phyloP scores from a whole-genome alignment of 1,140 invertebrate species.

The Drosophila saltans region DNA sequence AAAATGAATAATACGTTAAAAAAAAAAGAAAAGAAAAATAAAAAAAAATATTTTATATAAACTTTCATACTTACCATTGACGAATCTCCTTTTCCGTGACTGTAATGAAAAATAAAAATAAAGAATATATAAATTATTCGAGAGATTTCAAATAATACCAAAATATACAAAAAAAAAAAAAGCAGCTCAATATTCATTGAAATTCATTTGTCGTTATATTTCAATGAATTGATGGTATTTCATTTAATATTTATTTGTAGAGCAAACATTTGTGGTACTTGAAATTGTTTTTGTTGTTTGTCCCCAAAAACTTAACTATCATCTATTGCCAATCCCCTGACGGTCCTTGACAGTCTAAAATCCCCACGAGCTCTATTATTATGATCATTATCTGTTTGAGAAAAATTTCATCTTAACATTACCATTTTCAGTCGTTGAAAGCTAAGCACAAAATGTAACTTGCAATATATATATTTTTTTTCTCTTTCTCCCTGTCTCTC shows the following conservation, averaged over 20 bases:
- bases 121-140: conserved; percentile 23
- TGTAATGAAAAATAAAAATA: conserved; percentile 83
- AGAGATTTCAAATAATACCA: neutral
- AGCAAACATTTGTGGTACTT: no score
- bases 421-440: neutral
- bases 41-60: neutral
- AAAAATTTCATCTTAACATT: neutral
- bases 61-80: conserved; percentile 88
- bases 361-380: neutral
- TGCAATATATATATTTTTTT: neutral
- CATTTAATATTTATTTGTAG: no score
- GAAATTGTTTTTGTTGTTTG: no score
- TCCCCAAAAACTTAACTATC: no score
- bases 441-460: conserved; percentile 3
- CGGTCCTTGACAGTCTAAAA: neutral
- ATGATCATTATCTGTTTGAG: conserved; percentile 8
- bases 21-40: no score
- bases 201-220: no score
- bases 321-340: neutral
- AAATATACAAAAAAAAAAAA: no score
- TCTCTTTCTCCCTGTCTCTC: neutral
- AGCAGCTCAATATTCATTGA: no score
- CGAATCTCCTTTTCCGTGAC: conserved; percentile 93
- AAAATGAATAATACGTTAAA: no score
- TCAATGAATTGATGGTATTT: no score